A percentile compares a stretch with the other conserved stretches of the same genome.
Evolutionary conservation across 92 coral and sea anemone species (phyloP).

Genomic region (Porites lobata): DNA sequence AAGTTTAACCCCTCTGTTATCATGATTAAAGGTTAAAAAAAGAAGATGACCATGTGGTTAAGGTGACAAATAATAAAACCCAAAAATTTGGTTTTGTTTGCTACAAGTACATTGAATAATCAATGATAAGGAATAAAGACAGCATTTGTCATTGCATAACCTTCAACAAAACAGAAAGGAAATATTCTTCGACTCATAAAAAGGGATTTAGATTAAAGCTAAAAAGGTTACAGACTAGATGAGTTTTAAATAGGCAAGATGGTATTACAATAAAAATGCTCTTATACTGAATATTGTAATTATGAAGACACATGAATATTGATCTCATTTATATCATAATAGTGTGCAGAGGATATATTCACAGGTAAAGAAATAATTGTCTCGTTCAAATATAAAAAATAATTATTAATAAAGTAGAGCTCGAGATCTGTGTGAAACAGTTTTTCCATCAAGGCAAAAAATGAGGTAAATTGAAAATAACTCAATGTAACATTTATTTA

Average conservation of each 20-base stretch:
- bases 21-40: conserved; percentile 11
- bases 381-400: background rate
- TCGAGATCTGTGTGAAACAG: background rate
- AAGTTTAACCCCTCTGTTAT: conserved; percentile 44
- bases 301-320: conserved; percentile 19
- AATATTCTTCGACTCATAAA: background rate
- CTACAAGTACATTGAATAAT: conserved; percentile 5
- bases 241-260: background rate
- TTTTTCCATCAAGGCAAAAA: conserved; percentile 6
- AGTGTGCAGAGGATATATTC: conserved; percentile 19
- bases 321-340: background rate
- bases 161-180: background rate
- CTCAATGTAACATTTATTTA: conserved; percentile 17
- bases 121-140: conserved; percentile 11
- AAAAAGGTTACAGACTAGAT: conserved; percentile 9
- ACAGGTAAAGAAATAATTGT: background rate
- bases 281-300: background rate
- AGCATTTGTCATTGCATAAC: background rate
- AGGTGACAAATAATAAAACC: conserved; percentile 23
- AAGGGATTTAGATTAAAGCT: background rate
- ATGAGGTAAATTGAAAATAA: conserved; percentile 1
- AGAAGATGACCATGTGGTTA: conserved; percentile 37
- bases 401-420: background rate
- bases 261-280: background rate
- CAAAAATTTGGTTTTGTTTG: conserved; percentile 2